Conservation (phyloP, 2,797 vertebrate species). For the Eutrigla gurnardus region DNA sequence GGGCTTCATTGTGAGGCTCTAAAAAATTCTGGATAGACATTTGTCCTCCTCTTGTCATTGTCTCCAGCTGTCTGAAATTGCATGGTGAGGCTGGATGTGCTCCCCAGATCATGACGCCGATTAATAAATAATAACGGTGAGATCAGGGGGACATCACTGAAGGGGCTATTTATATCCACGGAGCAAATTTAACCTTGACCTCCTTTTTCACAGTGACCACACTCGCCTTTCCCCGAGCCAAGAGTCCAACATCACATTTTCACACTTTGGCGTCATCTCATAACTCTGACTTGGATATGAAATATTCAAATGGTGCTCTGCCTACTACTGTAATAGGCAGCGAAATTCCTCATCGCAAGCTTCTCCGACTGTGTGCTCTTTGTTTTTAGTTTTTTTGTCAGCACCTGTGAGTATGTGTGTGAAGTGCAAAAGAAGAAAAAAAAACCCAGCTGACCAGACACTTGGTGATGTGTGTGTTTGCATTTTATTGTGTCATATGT, state of each 20-base stretch:
- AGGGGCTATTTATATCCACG: conserved; percentile 68
- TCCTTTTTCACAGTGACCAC: conserved; percentile 61
- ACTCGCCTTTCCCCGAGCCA: conserved; percentile 39
- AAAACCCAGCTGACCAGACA: not conserved
- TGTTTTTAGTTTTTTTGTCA: conserved; percentile 14
- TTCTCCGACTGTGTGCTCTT: conserved; percentile 34
- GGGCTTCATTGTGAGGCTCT: conserved; percentile 17
- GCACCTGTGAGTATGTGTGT: conserved; percentile 23
- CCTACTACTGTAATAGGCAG: conserved; percentile 42
- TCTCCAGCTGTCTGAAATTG: conserved; percentile 48
- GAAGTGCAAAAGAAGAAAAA: not conserved
- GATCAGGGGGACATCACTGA: conserved; percentile 67
- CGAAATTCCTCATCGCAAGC: conserved; percentile 58
- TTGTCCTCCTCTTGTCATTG: conserved; percentile 52
- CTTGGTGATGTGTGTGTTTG: conserved; percentile 14
- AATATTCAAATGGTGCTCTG: conserved; percentile 66
- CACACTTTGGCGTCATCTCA: conserved; percentile 59
- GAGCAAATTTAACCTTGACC: conserved; percentile 79
- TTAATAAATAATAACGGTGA: conserved; percentile 75
- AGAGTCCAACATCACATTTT: conserved; percentile 68
- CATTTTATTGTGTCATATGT: conserved; percentile 17
- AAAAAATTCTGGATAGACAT: conserved; percentile 27
- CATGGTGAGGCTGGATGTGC: conserved; percentile 43
- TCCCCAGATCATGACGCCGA: conserved; percentile 70
- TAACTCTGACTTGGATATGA: conserved; percentile 66